Evolutionary conservation across 2,888 invertebrate species (phyloP), one percentile per base, ranked within the genome.

Genomic region (Rugalucina vietnamica): DNA sequence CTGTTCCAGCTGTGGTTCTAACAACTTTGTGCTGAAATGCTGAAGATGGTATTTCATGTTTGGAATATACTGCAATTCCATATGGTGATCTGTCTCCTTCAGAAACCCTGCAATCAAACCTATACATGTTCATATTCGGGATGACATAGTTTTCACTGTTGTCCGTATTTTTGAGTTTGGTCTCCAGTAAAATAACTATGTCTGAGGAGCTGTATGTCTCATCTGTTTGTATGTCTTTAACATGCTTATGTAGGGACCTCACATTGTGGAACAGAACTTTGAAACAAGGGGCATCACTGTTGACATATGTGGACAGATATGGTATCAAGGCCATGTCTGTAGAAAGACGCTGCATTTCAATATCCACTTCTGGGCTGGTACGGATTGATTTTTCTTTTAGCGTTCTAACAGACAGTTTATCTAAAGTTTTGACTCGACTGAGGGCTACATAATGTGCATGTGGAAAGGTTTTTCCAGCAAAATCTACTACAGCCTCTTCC

Each of bases 371-470:
- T 21, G 24, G 0, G 14, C 78, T 79, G 50, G 76, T 69, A 29
- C 60, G 57, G 14, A 85, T 86, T 43, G 86, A 83, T 29, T 10
- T 18, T 5, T 32, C 34, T 72, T 85, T 86, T 34, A 88, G 73
- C 37, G 84, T 65, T 32, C 39, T 29, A 32, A 89, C 83, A 65
- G 79, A 39, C 32, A 88, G 65, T 5, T 69, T 72, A 12, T 75
- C 57, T 43, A 89, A 27, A 36, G 36, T 83, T n/a, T 54, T 57
- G 1, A 88, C 86, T 43, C 88, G 74, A 54, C 88, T 85, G 27
- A 88, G 60, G n/a, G 79, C 87, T 76, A 86, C 84, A 86, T 89
- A 89, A 79, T 89, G 88, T 34, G 85, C 81, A 69, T 88, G 89
- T 21, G 78, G 76, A 39, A 39, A 75, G 82, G 79, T 84, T 70